Percentiles rank a stretch among this genome's conserved stretches.
phyloP scores from a whole-genome alignment of 1,140 invertebrate genomes.

The Drosophila navojoa region DNA sequence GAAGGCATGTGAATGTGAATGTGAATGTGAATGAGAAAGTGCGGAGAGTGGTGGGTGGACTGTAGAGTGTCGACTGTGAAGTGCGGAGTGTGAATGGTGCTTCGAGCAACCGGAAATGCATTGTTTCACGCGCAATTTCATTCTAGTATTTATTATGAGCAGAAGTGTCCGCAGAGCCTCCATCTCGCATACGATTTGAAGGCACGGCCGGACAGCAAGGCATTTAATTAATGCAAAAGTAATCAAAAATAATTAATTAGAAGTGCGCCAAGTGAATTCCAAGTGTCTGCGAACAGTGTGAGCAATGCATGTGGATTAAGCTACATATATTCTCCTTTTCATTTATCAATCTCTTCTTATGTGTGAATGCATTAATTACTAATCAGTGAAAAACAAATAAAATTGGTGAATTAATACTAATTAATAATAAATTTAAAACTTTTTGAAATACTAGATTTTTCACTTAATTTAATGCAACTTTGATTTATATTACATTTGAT shows the following conservation, averaged over 20 bases:
- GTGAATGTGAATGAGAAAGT: slow-evolving; percentile 4
- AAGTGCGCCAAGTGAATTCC: neutral
- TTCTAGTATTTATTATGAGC: slow-evolving; percentile 59
- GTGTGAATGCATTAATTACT: too few species aligned
- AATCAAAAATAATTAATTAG: slow-evolving; percentile 75
- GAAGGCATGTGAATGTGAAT: slow-evolving; percentile 13
- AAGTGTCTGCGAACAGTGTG: slow-evolving; percentile 10
- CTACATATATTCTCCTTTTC: too few species aligned
- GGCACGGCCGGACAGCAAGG: slow-evolving; percentile 1
- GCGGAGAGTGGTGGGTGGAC: neutral
- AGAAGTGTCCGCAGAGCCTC: slow-evolving; percentile 9
- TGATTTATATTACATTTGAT: too few species aligned
- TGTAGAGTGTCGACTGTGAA: neutral
- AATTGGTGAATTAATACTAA: too few species aligned
- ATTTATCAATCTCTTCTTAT: too few species aligned
- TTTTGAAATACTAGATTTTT: too few species aligned
- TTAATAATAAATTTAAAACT: too few species aligned
- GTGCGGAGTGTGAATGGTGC: slow-evolving; percentile 18
- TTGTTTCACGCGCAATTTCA: slow-evolving; percentile 79
- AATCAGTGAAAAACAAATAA: too few species aligned
- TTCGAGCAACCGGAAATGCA: slow-evolving; percentile 65
- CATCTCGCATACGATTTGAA: neutral
- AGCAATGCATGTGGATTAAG: too few species aligned
- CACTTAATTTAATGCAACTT: too few species aligned
- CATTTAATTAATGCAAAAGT: slow-evolving; percentile 64